A percentile compares a stretch with the other conserved stretches of the same genome.
Evolutionary conservation across 2,113 vertebrate species (phyloP).

Genomic region (Neolamprologus kungweensis): DNA sequence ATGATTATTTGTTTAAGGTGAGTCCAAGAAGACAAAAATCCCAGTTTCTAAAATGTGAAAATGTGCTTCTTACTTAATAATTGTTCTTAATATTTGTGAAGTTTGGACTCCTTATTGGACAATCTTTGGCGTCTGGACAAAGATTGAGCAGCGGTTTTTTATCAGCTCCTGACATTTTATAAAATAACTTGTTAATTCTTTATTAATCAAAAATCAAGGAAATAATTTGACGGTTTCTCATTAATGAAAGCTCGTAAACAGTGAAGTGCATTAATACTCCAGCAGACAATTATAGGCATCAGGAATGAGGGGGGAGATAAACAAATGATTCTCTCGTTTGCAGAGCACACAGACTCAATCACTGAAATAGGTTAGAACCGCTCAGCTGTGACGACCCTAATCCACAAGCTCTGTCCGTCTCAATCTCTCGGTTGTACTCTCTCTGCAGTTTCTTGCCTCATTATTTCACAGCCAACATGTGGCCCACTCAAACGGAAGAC

Average conservation of each 20-base stretch:
- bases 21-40: not conserved
- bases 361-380: constrained; percentile 36
- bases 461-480: not conserved
- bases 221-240: not conserved
- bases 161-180: not conserved
- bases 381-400: constrained; percentile 42
- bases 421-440: not conserved
- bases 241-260: not conserved
- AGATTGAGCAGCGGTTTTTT: accelerated
- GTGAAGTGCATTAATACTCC: not conserved
- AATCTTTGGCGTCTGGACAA: not conserved
- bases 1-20: not conserved
- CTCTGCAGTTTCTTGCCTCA: not conserved
- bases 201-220: not conserved
- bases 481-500: not conserved
- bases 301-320: not conserved
- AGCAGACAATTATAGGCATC: not conserved
- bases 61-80: not conserved
- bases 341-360: not conserved
- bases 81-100: not conserved
- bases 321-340: constrained; percentile 5
- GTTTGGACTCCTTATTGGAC: not conserved
- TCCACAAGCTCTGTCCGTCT: constrained; percentile 15
- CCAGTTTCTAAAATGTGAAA: not conserved
- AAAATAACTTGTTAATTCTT: not conserved